These are phyloP conservation scores for Epinephelus coioides DNA, from an alignment of 2,797 vertebrate genomes.

Conservation along the genomic window DNA sequence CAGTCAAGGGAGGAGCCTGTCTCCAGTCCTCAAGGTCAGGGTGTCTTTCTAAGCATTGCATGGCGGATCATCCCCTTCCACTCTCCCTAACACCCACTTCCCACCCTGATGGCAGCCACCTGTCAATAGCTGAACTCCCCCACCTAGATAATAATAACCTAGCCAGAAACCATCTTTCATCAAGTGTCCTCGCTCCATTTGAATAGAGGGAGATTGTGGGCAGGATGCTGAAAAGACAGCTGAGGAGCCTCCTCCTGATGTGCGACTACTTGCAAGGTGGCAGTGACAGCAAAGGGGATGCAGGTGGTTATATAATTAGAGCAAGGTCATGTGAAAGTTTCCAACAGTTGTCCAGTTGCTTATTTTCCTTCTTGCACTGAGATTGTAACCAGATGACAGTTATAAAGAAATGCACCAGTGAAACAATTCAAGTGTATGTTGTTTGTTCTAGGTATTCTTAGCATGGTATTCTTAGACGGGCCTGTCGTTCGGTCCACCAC, in stretches of 20 bases:
- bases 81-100: constrained; percentile 46
- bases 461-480: neutral
- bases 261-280: constrained; percentile 45
- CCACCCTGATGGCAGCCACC: constrained; percentile 64
- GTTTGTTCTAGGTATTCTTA: neutral
- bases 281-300: constrained; percentile 59
- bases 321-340: constrained; percentile 51
- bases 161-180: constrained; percentile 61
- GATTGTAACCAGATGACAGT: neutral
- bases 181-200: constrained; percentile 66
- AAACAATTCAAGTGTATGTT: neutral
- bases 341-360: neutral
- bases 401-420: neutral
- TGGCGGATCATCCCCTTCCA: constrained; percentile 36
- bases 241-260: constrained; percentile 47
- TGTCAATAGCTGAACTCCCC: constrained; percentile 67
- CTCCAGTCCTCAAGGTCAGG: constrained; percentile 69
- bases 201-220: constrained; percentile 57
- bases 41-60: constrained; percentile 49
- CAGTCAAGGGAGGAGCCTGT: constrained; percentile 33
- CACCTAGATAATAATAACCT: constrained; percentile 74
- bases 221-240: constrained; percentile 47
- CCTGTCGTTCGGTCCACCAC: neutral
- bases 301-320: constrained; percentile 49
- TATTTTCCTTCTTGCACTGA: neutral